phyloP scores from a whole-genome alignment of 2,113 vertebrate genomes.

The Alexandromys fortis region DNA sequence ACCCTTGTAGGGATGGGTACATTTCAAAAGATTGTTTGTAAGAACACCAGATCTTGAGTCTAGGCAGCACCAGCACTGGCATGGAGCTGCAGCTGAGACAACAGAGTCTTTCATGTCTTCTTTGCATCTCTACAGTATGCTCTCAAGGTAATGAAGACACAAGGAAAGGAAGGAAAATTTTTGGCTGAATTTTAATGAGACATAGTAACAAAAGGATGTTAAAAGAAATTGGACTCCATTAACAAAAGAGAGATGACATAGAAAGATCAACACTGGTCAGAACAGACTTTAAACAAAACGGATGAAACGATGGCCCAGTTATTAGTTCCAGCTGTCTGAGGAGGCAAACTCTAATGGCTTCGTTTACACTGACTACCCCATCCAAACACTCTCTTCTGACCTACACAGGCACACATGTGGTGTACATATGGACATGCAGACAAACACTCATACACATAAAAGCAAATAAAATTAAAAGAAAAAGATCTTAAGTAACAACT shows the following conservation, averaged over 20 bases:
- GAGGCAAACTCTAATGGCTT: not conserved
- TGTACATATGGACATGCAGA: no score
- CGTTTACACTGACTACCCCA: not conserved
- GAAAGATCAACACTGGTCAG: not conserved
- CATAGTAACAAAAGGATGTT: not conserved
- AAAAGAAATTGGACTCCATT: not conserved
- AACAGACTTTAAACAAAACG: not conserved
- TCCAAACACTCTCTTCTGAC: not conserved
- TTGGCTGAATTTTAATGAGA: not conserved
- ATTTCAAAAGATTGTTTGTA: not conserved
- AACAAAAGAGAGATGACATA: not conserved
- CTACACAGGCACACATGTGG: not conserved
- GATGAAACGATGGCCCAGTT: not conserved
- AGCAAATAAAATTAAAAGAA: not conserved
- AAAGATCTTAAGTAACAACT: not conserved
- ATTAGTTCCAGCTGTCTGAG: not conserved
- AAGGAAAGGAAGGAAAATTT: not conserved
- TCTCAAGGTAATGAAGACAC: not conserved
- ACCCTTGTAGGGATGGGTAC: not conserved
- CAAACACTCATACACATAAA: not conserved
- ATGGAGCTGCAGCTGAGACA: not conserved
- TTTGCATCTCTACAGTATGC: not conserved
- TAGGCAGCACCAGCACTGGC: not conserved
- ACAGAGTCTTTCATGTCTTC: not conserved
- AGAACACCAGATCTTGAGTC: not conserved